A percentile compares a stretch with the other conserved stretches of the same genome.
Conservation (phyloP, 2,113 vertebrate genomes). For the Otis tarda region DNA sequence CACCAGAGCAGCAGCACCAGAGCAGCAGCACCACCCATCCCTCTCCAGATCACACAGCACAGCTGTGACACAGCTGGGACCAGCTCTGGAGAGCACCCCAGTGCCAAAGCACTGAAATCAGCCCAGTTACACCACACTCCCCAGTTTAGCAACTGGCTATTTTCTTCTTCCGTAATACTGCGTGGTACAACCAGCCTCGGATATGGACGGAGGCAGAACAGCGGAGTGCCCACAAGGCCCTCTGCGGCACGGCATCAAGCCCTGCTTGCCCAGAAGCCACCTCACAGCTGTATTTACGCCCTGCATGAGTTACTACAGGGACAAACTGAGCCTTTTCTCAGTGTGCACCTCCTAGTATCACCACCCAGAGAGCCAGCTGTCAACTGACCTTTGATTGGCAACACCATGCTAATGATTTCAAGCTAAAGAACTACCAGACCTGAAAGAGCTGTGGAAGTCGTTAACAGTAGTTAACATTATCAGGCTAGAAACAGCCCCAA, state of each 20-base stretch:
- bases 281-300: neutral
- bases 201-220: neutral
- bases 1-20: neutral
- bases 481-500: neutral
- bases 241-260: neutral
- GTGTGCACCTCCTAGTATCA: accelerated
- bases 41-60: neutral
- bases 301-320: neutral
- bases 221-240: neutral
- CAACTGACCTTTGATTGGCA: neutral
- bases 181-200: accelerated
- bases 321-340: neutral
- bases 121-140: neutral
- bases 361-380: neutral
- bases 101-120: neutral
- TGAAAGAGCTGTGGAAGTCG: neutral
- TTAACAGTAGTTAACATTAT: neutral
- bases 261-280: neutral
- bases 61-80: accelerated
- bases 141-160: neutral
- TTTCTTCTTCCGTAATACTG: neutral
- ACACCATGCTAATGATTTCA: neutral
- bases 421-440: neutral
- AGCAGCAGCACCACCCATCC: neutral
- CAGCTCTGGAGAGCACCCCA: neutral